These are phyloP conservation scores for Balaeniceps rex DNA, from an alignment of 2,113 vertebrate genomes.

Conservation along the genomic window DNA sequence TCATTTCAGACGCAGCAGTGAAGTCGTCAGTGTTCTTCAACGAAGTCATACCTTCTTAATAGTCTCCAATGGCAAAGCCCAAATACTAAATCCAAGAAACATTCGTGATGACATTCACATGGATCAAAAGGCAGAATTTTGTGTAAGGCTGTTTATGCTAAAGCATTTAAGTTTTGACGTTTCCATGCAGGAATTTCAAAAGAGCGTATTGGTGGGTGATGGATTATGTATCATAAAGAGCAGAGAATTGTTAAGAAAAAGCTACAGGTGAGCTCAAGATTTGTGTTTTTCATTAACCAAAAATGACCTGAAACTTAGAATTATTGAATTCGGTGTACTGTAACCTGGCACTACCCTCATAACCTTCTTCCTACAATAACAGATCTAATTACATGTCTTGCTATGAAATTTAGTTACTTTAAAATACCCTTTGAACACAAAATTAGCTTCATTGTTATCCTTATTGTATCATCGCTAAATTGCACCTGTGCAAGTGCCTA, in stretches of 20 bases:
- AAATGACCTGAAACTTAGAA: conserved; percentile 28
- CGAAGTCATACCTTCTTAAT: neutral
- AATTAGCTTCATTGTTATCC: neutral
- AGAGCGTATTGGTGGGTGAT: neutral
- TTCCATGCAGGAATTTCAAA: neutral
- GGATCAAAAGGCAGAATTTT: neutral
- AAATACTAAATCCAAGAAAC: neutral
- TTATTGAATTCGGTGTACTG: conserved; percentile 1
- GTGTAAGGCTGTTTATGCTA: neutral
- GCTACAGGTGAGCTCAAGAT: neutral
- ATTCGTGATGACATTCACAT: neutral
- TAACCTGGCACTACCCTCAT: neutral
- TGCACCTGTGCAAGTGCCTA: neutral
- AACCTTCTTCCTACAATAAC: neutral
- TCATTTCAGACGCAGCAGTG: neutral
- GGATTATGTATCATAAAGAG: neutral
- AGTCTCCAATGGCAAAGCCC: neutral
- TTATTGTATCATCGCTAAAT: neutral
- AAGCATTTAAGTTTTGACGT: neutral
- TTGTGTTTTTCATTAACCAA: conserved; percentile 31
- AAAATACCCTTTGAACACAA: neutral
- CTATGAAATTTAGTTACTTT: neutral
- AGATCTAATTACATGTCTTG: neutral
- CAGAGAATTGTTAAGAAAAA: neutral
- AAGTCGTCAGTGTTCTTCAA: neutral